phyloP scores from a whole-genome alignment of 2,113 vertebrate genomes.

The Limnothrissa miodon region DNA sequence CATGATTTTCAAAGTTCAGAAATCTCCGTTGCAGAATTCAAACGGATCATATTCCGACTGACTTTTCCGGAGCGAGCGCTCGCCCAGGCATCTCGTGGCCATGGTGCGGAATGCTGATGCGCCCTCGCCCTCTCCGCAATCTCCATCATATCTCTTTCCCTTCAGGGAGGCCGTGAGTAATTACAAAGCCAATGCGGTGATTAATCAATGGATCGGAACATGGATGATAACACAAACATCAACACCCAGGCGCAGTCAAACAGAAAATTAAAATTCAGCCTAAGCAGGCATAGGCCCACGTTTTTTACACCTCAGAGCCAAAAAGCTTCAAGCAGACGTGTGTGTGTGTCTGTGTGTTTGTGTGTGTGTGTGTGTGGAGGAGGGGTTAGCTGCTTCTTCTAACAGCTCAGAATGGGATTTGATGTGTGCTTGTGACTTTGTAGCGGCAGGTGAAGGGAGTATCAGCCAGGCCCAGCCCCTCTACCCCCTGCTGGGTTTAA shows the following conservation, averaged over 20 bases:
- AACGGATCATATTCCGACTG: neutral
- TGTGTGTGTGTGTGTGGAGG: constrained; percentile 16
- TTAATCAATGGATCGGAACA: constrained; percentile 43
- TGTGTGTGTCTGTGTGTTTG: constrained; percentile 24
- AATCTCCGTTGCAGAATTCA: neutral
- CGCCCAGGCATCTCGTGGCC: neutral
- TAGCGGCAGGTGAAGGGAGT: constrained; percentile 69
- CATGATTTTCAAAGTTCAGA: neutral
- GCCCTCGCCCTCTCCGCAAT: neutral
- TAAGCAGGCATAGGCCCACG: constrained; percentile 38
- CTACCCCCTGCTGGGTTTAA: constrained; percentile 74
- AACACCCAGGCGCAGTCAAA: constrained; percentile 39
- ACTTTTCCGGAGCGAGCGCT: neutral
- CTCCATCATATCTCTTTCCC: constrained; percentile 16
- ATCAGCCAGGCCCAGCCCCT: constrained; percentile 69
- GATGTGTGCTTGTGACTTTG: constrained; percentile 41
- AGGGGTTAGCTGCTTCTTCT: constrained; percentile 29
- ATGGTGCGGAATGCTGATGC: neutral
- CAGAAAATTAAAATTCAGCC: constrained; percentile 45
- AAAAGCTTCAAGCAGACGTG: neutral
- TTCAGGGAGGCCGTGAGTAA: constrained; percentile 29
- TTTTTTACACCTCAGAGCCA: constrained; percentile 25
- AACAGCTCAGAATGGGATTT: constrained; percentile 42
- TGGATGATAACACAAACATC: constrained; percentile 36
- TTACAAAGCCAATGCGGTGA: constrained; percentile 30